Evolutionary conservation across 2,888 invertebrate species (phyloP), one percentile per base, ranked within the genome.

Genomic region (Gibbula magus): DNA sequence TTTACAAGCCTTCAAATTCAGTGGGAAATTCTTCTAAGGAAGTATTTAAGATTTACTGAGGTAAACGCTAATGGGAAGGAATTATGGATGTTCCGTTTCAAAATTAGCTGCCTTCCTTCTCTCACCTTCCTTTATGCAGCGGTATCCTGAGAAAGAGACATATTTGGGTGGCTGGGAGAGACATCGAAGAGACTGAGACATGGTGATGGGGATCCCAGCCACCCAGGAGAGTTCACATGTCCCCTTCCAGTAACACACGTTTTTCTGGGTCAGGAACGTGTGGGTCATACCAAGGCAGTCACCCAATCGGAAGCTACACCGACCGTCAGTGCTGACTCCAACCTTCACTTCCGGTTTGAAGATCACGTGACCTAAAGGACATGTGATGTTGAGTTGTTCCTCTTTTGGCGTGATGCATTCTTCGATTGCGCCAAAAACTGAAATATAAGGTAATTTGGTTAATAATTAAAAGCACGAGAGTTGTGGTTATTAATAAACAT

Each of bases 121-220:
- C 16, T 25, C 78, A 87, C 87, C 82, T 85, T 83, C 81, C 32
- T 80, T 32, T n/a, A 87, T 79, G 75, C 87, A 87, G 54, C 81
- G 78, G 56, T 84, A 84, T 4, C 83, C 85, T n/a, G 78, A 79
- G 8, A 85, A 13, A 22, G 67, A 54, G 22, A 80, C 51, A 22
- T 80, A 76, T 18, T 61, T 25, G 22, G 76, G 78, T 32, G 52
- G 53, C 22, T 39, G 51, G 10, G 76, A 83, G 35, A 87, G 79
- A 73, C 87, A 87, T 1, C 52, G 35, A 10, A 39, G 67, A 16
- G 39, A 52, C 53, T 74, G 78, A 0, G 84, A 81, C 51, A 82
- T 74, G 16, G 85, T 54, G 2, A 87, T 83, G 5, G 82, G 85
- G 20, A 81, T 66, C 4, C 67, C 52, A 0, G 77, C 80, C 10